Base-by-base conservation (phyloP, 2,113 vertebrate genomes). In the Apodemus speciosus region DNA sequence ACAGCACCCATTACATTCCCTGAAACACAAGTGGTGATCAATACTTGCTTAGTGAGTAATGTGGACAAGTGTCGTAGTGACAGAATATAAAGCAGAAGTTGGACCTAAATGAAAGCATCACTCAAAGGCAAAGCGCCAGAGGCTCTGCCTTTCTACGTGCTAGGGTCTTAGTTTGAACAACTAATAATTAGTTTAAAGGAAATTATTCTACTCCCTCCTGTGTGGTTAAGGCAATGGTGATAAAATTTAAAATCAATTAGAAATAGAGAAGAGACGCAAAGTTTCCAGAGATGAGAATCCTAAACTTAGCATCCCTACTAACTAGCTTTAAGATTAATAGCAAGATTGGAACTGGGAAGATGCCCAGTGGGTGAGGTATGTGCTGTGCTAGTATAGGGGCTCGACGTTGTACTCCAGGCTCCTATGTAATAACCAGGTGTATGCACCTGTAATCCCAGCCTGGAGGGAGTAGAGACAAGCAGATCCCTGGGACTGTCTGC, bases 181-280 rank as follows among this genome's bases (percentile, higher is more conserved):
- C 68, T 40, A 89, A 40, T 73, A 92, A 80, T 58, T 56, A 83
- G 38, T 87, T 76, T 84, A 60, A 81, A 92, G 80, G 3, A 92
- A 69, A 95, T 85, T 76, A 72, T 23, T 71, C 49, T 64, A 69
- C 9, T 72, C 23, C 69, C 20, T 46, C n/a, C 1, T 73, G 15
- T 88, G 23, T 43, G 43, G 27, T 93, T 90, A 94, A 71, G 27
- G 35, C 8, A 9, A 94, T 58, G 18, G 30, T 49, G 88, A 92
- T 77, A 93, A 91, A 90, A n/a, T 49, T 38, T 4, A 94, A 95
- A 94, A 83, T 43, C 71, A 92, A 88, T 80, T 77, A 49, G 56
- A 91, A 92, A 96, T 18, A 25, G 25, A 91, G 20, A 83, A 1
- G 38, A 38, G 15, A 71, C n/a, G 72, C 64, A 83, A 80, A 71